Conservation (phyloP, 2,888 invertebrate genomes). For the Noctua janthina region DNA sequence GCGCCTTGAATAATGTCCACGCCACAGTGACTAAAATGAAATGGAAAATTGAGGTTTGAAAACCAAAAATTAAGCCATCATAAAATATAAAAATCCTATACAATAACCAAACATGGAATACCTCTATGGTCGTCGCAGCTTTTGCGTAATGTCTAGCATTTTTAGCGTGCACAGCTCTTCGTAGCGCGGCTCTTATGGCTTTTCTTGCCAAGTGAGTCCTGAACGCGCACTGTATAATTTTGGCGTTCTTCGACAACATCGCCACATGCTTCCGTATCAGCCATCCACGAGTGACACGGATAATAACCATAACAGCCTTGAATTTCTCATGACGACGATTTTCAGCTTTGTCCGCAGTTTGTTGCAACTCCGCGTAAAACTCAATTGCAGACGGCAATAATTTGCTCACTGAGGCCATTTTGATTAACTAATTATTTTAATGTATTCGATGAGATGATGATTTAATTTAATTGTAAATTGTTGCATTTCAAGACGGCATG, state of each 20-base stretch:
- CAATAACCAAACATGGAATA: slow-evolving; percentile 58
- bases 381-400: slow-evolving; percentile 75
- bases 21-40: slow-evolving; percentile 80
- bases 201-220: slow-evolving; percentile 80
- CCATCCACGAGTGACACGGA: slow-evolving; percentile 80
- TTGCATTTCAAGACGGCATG: slow-evolving; percentile 13
- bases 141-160: slow-evolving; percentile 80
- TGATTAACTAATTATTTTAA: slow-evolving; percentile 1
- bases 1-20: slow-evolving; percentile 84
- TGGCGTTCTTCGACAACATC: slow-evolving; percentile 82
- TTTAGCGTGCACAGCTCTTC: slow-evolving; percentile 80
- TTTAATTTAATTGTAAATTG: neutral
- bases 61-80: neutral
- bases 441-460: neutral
- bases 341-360: slow-evolving; percentile 77
- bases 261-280: slow-evolving; percentile 82
- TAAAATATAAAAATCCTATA: neutral
- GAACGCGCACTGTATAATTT: slow-evolving; percentile 84
- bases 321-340: slow-evolving; percentile 74
- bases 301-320: slow-evolving; percentile 79
- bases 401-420: slow-evolving; percentile 81
- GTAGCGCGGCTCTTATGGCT: slow-evolving; percentile 77
- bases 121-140: slow-evolving; percentile 84
- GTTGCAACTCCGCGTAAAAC: slow-evolving; percentile 80
- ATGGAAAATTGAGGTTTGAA: neutral